A percentile compares a stretch with the other conserved stretches of the same genome.
Evolutionary conservation across 23 tunicate species (phyloP).

Genomic region (Ciona savignyi): DNA sequence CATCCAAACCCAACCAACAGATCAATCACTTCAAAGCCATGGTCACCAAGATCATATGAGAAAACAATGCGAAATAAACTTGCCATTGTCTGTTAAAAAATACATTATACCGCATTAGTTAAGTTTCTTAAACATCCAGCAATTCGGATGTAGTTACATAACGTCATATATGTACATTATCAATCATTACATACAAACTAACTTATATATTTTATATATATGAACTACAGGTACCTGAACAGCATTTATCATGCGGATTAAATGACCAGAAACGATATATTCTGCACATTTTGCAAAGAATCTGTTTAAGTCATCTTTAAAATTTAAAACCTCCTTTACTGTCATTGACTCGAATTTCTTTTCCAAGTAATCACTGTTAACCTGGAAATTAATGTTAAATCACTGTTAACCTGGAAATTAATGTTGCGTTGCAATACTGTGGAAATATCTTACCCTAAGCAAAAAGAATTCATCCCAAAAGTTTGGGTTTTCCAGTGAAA

Average conservation of each 20-base stretch:
- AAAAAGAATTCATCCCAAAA: no score
- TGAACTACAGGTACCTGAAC: constrained; percentile 28
- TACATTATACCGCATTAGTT: not conserved
- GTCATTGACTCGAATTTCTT: constrained; percentile 78
- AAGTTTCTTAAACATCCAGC: not conserved
- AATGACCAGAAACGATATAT: constrained; percentile 61
- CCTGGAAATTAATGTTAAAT: constrained; percentile 52
- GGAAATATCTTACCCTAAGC: no score
- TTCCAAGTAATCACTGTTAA: constrained; percentile 69
- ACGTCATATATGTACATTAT: not conserved
- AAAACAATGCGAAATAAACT: constrained; percentile 55
- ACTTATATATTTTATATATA: not conserved
- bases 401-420: constrained; percentile 53
- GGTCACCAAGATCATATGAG: constrained; percentile 60
- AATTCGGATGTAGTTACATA: not conserved
- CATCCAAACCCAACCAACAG: constrained; percentile 61
- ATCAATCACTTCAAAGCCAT: constrained; percentile 54
- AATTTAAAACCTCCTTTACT: constrained; percentile 46
- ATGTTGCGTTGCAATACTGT: not conserved
- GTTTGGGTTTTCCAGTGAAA: no score
- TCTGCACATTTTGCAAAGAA: constrained; percentile 73
- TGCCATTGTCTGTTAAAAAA: constrained; percentile 48
- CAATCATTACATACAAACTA: not conserved
- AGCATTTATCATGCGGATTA: constrained; percentile 81
- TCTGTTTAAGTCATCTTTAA: constrained; percentile 60